A percentile compares a stretch with the other conserved stretches of the same genome.
Conservation (phyloP, 2,113 vertebrate genomes). For the Hemiprocne comata region DNA sequence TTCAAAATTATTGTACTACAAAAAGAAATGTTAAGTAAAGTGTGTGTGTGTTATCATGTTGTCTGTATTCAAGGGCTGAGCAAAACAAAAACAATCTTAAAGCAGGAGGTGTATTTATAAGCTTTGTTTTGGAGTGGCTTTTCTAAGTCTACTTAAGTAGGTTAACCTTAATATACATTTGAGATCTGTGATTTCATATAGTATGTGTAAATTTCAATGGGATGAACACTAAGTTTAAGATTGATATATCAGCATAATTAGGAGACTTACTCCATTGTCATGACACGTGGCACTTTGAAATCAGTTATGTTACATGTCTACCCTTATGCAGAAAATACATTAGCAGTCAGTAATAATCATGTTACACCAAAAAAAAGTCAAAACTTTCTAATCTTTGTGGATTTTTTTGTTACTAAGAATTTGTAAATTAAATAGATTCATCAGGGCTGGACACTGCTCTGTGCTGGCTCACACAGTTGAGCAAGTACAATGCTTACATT, state of each 20-base stretch:
- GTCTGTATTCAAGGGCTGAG: background rate
- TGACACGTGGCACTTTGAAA: background rate
- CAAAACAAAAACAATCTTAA: background rate
- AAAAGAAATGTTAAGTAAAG: background rate
- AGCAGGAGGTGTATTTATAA: background rate
- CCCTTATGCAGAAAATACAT: background rate
- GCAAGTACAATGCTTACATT: background rate
- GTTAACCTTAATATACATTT: background rate
- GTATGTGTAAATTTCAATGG: background rate
- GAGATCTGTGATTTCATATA: background rate
- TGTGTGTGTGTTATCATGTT: background rate
- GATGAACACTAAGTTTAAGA: background rate
- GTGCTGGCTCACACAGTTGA: background rate
- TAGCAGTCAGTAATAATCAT: background rate
- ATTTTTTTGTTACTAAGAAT: background rate
- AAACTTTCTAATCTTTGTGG: background rate
- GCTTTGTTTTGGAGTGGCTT: background rate
- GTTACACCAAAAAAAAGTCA: background rate
- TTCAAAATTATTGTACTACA: background rate
- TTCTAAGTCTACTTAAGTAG: background rate
- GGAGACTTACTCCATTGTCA: background rate
- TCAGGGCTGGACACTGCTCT: background rate
- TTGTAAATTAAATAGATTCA: background rate
- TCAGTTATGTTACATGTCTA: background rate
- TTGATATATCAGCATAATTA: background rate